phyloP scores from a whole-genome alignment of 2,888 invertebrate genomes.

The Amphipyra berbera region DNA sequence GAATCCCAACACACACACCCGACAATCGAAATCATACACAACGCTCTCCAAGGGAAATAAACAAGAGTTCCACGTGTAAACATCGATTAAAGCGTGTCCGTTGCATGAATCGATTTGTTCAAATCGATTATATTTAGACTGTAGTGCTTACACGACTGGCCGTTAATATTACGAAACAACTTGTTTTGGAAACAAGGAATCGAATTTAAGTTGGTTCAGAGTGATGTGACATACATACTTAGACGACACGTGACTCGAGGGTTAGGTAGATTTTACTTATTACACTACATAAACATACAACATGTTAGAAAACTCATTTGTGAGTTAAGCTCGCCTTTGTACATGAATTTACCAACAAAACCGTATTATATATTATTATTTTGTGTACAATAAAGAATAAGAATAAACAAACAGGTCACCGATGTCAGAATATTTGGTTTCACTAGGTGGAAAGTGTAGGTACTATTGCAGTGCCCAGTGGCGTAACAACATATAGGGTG shows the following conservation, averaged over 20 bases:
- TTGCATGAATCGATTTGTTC: constrained; percentile 36
- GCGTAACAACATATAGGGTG: no score
- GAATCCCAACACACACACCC: constrained; percentile 1
- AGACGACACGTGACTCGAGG: not conserved
- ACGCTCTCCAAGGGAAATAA: constrained; percentile 37
- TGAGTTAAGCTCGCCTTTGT: no score
- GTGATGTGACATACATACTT: not conserved
- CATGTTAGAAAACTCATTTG: no score
- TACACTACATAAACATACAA: not conserved
- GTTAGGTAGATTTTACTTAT: not conserved
- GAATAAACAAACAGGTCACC: no score
- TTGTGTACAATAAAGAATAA: no score
- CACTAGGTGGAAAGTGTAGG: no score
- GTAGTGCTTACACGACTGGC: constrained; percentile 10
- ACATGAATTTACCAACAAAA: no score
- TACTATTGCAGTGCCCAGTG: no score
- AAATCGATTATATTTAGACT: constrained; percentile 38
- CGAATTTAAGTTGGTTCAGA: not conserved
- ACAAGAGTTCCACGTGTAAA: constrained; percentile 38
- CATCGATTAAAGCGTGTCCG: constrained; percentile 38
- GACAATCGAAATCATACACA: constrained; percentile 20
- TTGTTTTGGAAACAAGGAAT: constrained; percentile 7
- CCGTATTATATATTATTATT: no score
- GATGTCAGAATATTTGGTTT: no score
- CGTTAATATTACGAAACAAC: constrained; percentile 16